Base-by-base conservation (phyloP, 2,888 invertebrate species). In the Agriotes lineatus region DNA sequence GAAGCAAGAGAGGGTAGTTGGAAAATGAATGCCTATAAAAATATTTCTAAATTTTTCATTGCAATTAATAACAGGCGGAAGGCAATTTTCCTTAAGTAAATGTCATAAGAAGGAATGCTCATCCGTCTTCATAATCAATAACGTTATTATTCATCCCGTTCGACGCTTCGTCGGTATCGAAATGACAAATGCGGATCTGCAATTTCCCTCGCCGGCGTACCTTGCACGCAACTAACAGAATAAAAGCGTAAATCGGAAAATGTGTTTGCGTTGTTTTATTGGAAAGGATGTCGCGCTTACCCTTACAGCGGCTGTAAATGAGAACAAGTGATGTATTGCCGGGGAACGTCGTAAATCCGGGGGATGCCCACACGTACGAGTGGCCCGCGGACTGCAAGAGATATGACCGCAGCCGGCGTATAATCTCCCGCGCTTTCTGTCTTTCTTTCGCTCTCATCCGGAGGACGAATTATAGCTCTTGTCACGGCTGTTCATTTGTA, bases 401-500 rank as follows among this genome's bases (percentile, higher is more conserved):
- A 75, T 75, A 76, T 76, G 75, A 73, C 78, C 76, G 74, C 75
- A 77, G 69, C 76, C 75, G 73, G 73, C 74, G 74, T 74, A 78
- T 80, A 79, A 79, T 79, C 79, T 79, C 78, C 71, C 70, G 74
- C 72, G 72, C 72, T 73, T 75, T 75, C 77, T 76, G 79, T 80
- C 80, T 81, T 81, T 81, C 82, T 81, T 80, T 80, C 79, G 79
- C 81, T 80, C 81, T 82, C 82, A 80, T 81, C 82, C 82, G 81
- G 81, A 82, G 84, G 85, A 87, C 87, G 87, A 89, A 89, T 89
- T 88, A 89, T 89, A 87, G 88, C 88, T 87, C 88, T 88, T 88
- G 89, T 89, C 89, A 89, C 88, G 89, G 87, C 87, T 88, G 89
- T 89, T 89, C 89, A 89, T 89, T 89, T 89, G 89, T 88, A 88